Base-by-base conservation (phyloP, 2,797 vertebrate species). In the Anableps anableps region DNA sequence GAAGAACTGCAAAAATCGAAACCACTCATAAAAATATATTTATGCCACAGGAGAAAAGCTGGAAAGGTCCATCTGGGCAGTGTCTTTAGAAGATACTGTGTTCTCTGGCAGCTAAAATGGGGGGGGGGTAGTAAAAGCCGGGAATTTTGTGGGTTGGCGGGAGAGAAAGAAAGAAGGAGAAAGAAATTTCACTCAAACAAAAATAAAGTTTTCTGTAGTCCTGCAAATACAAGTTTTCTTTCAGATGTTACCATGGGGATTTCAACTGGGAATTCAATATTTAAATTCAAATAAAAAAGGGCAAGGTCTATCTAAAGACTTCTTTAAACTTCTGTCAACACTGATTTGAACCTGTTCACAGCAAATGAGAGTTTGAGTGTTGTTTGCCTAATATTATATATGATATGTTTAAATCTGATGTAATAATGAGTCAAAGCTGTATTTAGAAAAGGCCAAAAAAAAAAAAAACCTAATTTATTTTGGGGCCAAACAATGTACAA, bases 71-170 rank as follows among this genome's bases (percentile, higher is more conserved):
- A 83, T 93, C 85, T 90, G 89, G 88, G 90, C 75, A 85, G n/a
- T 87, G 87, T 93, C 82, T 83, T 55, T 60, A 73, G 77, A 82
- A 89, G 88, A 82, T 85, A 84, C 86, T 79, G 78, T 85, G 84
- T 82, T 88, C 86, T 89, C 89, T 86, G 80, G 60, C 83, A 87
- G 66, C 80, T 72, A 21, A 68, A 79, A 51, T 17, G 31, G n/a
- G 76, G 86, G 76, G 86, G 75, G 75, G 45, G 87, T 66, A 86
- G 86, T 81, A 88, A 86, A 88, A 84, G 53, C 60, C 47, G 80
- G 68, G 70, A 75, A 72, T 53, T 80, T 78, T 70, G 58, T 68
- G 77, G 55, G 51, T 77, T 62, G 71, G 7, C 74, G 66, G 29
- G 21, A 62, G 3, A 5, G n/a, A 41, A 78, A 51, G 1, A 16